These are phyloP conservation scores for Drosophila tani DNA, from an alignment of 1,140 invertebrate genomes.

Conservation along the genomic window DNA sequence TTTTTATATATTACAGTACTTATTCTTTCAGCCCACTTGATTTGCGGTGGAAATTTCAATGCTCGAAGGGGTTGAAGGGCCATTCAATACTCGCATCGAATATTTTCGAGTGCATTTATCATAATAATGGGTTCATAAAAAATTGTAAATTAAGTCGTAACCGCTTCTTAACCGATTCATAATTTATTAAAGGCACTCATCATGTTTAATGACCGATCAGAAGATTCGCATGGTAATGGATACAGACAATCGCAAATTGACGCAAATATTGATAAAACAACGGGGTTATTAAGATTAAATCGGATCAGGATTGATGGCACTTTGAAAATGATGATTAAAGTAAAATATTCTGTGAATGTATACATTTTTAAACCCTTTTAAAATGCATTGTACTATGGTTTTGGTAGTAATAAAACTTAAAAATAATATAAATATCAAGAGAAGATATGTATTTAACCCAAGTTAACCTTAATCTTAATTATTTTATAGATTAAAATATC, in stretches of 20 bases:
- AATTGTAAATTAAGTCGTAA: conserved; percentile 28
- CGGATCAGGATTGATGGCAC: too few species aligned
- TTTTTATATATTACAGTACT: neutral
- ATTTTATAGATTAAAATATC: neutral
- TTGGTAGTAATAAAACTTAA: too few species aligned
- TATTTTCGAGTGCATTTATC: conserved; percentile 17
- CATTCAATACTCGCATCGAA: neutral
- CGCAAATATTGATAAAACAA: neutral
- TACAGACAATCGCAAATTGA: neutral
- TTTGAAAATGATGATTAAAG: too few species aligned
- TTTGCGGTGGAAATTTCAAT: conserved; percentile 12
- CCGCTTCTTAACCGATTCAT: conserved; percentile 34
- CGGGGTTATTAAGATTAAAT: neutral
- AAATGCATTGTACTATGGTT: too few species aligned
- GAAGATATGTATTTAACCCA: too few species aligned
- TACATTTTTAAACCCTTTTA: too few species aligned
- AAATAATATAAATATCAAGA: too few species aligned
- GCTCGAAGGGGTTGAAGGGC: neutral
- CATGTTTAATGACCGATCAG: conserved; percentile 23
- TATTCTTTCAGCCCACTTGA: neutral
- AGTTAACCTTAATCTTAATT: too few species aligned
- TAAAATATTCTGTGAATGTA: too few species aligned
- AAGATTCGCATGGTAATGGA: neutral
- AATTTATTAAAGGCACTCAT: conserved; percentile 12
- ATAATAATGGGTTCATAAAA: conserved; percentile 17